A percentile compares a stretch with the other conserved stretches of the same genome.
Conservation (phyloP, 2,113 vertebrate genomes). For the Gallinago jamesoni region DNA sequence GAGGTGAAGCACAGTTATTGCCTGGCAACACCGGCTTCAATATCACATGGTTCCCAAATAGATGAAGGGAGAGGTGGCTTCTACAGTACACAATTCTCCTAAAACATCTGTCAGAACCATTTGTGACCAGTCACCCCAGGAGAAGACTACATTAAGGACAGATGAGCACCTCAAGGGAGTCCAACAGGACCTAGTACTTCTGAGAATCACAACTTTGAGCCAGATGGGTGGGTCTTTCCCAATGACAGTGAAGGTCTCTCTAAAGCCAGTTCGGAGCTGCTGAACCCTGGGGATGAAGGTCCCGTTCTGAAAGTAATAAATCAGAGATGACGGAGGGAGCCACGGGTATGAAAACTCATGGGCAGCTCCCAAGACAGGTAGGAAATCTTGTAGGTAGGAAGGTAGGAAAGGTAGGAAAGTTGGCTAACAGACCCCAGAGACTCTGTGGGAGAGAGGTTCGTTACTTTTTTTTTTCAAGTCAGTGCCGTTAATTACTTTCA, state of each 20-base stretch:
- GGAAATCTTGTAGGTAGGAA: not conserved
- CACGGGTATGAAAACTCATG: not conserved
- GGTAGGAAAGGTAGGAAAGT: not conserved
- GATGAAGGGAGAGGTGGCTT: not conserved
- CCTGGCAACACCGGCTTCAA: rapidly evolving
- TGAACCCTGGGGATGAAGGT: not conserved
- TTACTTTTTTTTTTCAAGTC: not conserved
- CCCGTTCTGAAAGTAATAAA: not conserved
- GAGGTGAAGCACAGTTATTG: rapidly evolving
- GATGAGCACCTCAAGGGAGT: not conserved
- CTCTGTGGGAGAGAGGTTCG: not conserved
- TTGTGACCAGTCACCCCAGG: not conserved
- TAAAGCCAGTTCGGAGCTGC: not conserved
- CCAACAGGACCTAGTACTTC: not conserved
- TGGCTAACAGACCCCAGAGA: not conserved
- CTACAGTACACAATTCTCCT: not conserved
- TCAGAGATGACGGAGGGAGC: not conserved
- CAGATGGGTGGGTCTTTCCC: not conserved
- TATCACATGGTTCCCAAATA: rapidly evolving
- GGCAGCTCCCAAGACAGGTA: rapidly evolving
- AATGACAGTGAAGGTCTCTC: not conserved
- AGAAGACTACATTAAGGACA: not conserved
- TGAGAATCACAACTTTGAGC: not conserved
- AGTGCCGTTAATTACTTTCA: slow-evolving; percentile 63
- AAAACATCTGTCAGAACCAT: not conserved